Evolutionary conservation across 1,140 invertebrate genomes (phyloP).

Genomic region (Dendrolimus punctatus): DNA sequence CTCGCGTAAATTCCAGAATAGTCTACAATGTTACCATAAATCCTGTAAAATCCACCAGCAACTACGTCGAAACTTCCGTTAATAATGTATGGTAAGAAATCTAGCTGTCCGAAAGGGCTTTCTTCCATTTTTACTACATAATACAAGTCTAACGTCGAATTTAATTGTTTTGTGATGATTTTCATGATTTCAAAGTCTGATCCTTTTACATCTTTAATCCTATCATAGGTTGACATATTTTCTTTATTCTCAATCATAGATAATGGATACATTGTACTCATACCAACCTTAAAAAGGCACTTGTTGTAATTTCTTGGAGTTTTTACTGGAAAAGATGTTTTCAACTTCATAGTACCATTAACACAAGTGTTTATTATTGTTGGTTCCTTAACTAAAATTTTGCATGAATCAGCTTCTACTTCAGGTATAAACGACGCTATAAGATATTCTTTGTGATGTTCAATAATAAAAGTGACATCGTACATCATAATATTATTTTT

Average conservation of each 20-base stretch:
- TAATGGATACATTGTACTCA: slow-evolving; percentile 37
- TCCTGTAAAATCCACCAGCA: slow-evolving; percentile 48
- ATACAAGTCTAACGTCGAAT: slow-evolving; percentile 30
- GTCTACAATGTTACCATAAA: slow-evolving; percentile 35
- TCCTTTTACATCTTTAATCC: slow-evolving; percentile 24
- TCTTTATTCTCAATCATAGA: slow-evolving; percentile 23
- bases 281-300: slow-evolving; percentile 40
- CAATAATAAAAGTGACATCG: slow-evolving; percentile 24
- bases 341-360: slow-evolving; percentile 16
- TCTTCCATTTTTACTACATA: slow-evolving; percentile 30
- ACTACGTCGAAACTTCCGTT: slow-evolving; percentile 44
- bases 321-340: slow-evolving; percentile 27
- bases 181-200: slow-evolving; percentile 46
- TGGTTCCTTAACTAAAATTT: slow-evolving; percentile 13
- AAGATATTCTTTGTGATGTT: slow-evolving; percentile 12
- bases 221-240: slow-evolving; percentile 23
- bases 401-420: slow-evolving; percentile 30
- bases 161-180: slow-evolving; percentile 39
- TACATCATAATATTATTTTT: slow-evolving; percentile 10
- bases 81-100: slow-evolving; percentile 29
- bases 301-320: slow-evolving; percentile 30
- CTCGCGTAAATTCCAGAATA: slow-evolving; percentile 48
- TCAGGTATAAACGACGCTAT: slow-evolving; percentile 22
- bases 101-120: slow-evolving; percentile 21
- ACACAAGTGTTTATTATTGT: slow-evolving; percentile 23